Base-by-base conservation (phyloP, 2,888 invertebrate species). In the Lypha dubia region DNA sequence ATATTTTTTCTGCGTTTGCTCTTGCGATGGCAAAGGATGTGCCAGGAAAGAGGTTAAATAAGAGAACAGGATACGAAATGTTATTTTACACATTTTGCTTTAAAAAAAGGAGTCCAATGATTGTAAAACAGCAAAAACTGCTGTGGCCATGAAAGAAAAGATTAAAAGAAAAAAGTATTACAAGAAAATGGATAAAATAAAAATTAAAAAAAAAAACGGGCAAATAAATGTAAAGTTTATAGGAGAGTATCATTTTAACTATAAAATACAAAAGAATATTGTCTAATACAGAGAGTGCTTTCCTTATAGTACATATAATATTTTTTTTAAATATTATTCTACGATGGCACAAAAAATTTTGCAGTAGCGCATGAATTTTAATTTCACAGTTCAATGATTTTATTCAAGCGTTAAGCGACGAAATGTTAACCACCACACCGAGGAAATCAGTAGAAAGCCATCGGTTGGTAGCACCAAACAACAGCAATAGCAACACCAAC, bases 341-440 rank as follows among this genome's bases (percentile, higher is more conserved):
- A 53, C 73, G 83, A 85, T 85, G 65, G 73, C 28, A 71, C 63
- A 75, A 28, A 41, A 65, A 80, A 67, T 79, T 53, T 63, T 75
- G 70, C 79, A 79, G 53, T 56, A 79, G 68, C 76, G 75, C 32
- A 82, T 79, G 82, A 86, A 86, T 89, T 88, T 89, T 89, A 90
- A 90, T 90, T 90, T 90, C 90, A 90, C 90, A 89, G 89, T 88
- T 90, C 87, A 90, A 87, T 87, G 90, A 87, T 65, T 88, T 85
- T 80, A 79, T 79, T 82, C 79, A 77, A 81, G 84, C 84, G 84
- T 81, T 81, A 81, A 84, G 81, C 84, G 81, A 79, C 81, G 81
- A 84, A 84, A 84, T 77, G 73, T 70, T 74, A 74, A 77, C 81
- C 77, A 81, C 79, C 71, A 67, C 74, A 74, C 68, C 58, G 74